phyloP scores from a whole-genome alignment of 2,888 invertebrate species.

The Lepidochitona cinerea region DNA sequence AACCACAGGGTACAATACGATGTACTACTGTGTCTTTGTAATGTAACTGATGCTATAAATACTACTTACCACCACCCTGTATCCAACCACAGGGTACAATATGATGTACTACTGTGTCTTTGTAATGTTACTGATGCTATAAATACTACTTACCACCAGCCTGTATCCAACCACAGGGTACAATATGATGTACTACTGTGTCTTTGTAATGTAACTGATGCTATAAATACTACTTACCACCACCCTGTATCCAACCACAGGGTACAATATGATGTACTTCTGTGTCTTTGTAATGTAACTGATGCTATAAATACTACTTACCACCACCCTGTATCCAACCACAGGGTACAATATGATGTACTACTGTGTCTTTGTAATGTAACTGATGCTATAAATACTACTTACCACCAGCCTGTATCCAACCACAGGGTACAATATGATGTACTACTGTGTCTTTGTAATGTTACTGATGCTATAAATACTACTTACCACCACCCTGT shows the following conservation, averaged over 20 bases:
- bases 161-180: conserved; percentile 81
- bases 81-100: conserved; percentile 81
- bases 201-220: conserved; percentile 72
- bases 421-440: too few relatives aligned
- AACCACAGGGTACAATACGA: conserved; percentile 79
- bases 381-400: too few relatives aligned
- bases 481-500: too few relatives aligned
- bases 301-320: too few relatives aligned
- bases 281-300: conserved; percentile 73
- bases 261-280: conserved; percentile 79
- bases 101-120: conserved; percentile 77
- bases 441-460: too few relatives aligned
- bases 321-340: too few relatives aligned
- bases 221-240: conserved; percentile 72
- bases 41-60: conserved; percentile 60
- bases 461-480: too few relatives aligned
- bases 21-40: conserved; percentile 76
- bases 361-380: too few relatives aligned
- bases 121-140: conserved; percentile 68
- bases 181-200: conserved; percentile 78
- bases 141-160: conserved; percentile 76
- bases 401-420: too few relatives aligned
- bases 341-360: too few relatives aligned
- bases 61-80: conserved; percentile 77
- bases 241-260: conserved; percentile 82